These are phyloP conservation scores for Brienomyrus longianalis DNA, from an alignment of 2,113 vertebrate species.

Conservation along the genomic window DNA sequence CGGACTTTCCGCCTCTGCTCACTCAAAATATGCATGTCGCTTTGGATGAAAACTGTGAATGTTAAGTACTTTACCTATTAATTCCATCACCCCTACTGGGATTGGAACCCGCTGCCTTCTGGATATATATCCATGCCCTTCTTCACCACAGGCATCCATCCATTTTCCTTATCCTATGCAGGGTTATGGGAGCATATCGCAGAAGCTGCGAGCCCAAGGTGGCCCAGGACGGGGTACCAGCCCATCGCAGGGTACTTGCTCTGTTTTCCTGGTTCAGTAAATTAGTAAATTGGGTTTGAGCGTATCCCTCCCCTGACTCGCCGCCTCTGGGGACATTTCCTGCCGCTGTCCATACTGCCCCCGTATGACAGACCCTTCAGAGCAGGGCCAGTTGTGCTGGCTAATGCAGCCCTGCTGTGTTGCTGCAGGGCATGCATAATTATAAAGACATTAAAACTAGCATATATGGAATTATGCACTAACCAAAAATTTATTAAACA, in stretches of 20 bases:
- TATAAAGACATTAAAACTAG: background rate
- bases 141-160: background rate
- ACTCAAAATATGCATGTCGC: background rate
- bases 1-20: background rate
- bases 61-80: background rate
- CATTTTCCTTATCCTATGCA: background rate
- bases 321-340: background rate
- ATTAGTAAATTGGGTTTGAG: background rate
- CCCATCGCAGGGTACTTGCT: background rate
- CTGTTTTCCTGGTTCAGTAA: background rate
- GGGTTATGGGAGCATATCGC: background rate
- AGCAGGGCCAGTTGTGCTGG: background rate
- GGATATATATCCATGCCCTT: background rate
- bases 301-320: background rate
- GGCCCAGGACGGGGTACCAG: background rate
- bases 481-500: background rate
- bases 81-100: background rate
- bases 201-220: background rate
- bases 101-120: background rate
- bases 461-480: background rate
- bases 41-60: background rate
- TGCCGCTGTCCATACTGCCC: background rate
- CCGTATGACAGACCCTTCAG: background rate
- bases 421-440: background rate
- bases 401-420: background rate